Base-by-base conservation (phyloP, 1,140 invertebrate genomes). In the Aphelinus atriplicis region DNA sequence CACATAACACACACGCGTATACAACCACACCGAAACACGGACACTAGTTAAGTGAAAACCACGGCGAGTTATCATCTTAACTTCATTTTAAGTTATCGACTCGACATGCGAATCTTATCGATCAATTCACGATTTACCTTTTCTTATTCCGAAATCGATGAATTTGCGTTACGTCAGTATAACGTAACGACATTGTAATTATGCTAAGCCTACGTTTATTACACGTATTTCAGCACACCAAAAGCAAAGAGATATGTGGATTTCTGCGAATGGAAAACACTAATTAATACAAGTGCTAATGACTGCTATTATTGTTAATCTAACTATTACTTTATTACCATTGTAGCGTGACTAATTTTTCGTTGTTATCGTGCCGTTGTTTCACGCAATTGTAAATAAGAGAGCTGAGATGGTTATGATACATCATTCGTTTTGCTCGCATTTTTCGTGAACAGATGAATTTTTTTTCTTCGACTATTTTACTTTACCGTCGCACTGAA, bases 371-470 rank as follows among this genome's bases (percentile, higher is more conserved):
- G 42, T 65, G n/a, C 62, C 55, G 51, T 66, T 53, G 53, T 61
- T 61, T 66, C 57, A 7, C 65, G 43, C 64, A 61, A 6, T 61
- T 73, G 57, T 73, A 67, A 61, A 73, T 73, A 73, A 57, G 5
- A 3, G 2, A 67, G 42, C n/a, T 48, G 42, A 47, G 43, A 51
- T 1, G 51, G 53, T 46, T 7, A 48, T 60, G 5, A 50, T 56
- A 43, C 9, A 2, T 71, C 61, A 64, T 45, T 58, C 43, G 57
- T 51, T 2, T 53, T 42, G 47, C 62, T 65, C 42, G 3, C 50
- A 26, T 45, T 9, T 62, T 57, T 61, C 45, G 56, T 57, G 67
- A 3, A 26, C 47, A 46, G 26, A 61, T 70, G 10, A 10, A 5
- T n/a, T 48, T 53, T 71, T 26, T 71, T 45, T 55, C 47, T 46